Percentiles rank a stretch among this genome's conserved stretches.
Conservation (phyloP, 1,140 invertebrate species). For the Lepidostoma basale region DNA sequence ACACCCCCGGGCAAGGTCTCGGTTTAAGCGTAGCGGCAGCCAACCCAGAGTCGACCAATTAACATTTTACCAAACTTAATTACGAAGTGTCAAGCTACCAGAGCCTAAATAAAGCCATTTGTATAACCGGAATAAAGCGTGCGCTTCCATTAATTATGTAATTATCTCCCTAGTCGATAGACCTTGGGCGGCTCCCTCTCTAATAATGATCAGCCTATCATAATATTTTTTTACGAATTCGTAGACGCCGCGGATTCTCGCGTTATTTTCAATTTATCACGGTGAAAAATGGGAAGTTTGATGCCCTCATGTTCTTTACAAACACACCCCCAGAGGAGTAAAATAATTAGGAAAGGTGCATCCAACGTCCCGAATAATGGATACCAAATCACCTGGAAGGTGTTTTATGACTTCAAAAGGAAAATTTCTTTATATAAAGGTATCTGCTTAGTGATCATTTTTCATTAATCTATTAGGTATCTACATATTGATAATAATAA, state of each 20-base stretch:
- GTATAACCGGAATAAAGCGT: conserved; percentile 32
- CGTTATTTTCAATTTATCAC: conserved; percentile 33
- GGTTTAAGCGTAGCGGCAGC: too few relatives aligned
- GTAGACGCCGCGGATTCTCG: conserved; percentile 19
- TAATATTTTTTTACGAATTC: conserved; percentile 38
- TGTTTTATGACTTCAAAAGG: too few relatives aligned
- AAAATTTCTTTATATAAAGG: too few relatives aligned
- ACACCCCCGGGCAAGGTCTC: conserved; percentile 27
- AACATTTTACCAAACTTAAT: conserved; percentile 39
- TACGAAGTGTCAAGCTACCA: conserved; percentile 38
- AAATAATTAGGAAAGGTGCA: not conserved
- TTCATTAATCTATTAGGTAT: too few relatives aligned
- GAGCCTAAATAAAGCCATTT: conserved; percentile 42
- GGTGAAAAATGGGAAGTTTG: conserved; percentile 9
- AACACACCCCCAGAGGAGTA: not conserved
- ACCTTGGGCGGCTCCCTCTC: conserved; percentile 14
- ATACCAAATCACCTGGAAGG: too few relatives aligned
- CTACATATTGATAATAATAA: too few relatives aligned
- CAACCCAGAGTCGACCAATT: conserved; percentile 21
- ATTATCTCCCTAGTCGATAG: conserved; percentile 26
- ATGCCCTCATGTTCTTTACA: not conserved
- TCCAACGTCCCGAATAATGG: too few relatives aligned
- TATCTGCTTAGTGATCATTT: too few relatives aligned
- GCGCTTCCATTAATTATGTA: conserved; percentile 39
- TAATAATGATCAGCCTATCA: conserved; percentile 31